phyloP scores from a whole-genome alignment of 2,797 vertebrate genomes.

The Benthosema pterotum region DNA sequence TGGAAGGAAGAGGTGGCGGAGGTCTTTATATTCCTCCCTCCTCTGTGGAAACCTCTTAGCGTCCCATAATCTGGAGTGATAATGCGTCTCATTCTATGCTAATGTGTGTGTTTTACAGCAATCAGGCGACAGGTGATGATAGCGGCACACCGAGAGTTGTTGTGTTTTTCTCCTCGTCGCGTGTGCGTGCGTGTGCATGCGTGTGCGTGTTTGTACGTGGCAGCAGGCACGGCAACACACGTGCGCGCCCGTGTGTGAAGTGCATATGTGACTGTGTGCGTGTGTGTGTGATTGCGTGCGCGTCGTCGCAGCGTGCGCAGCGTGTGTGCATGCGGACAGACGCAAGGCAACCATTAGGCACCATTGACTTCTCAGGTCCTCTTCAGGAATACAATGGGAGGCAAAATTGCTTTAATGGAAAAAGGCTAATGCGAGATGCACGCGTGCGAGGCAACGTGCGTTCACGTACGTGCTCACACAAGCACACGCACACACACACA shows the following conservation, averaged over 20 bases:
- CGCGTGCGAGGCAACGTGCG: not conserved
- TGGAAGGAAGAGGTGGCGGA: conserved; percentile 78
- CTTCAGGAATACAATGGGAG: conserved; percentile 85
- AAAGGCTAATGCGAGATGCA: conserved; percentile 80
- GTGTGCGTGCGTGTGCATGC: conserved; percentile 49
- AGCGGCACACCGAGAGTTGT: conserved; percentile 75
- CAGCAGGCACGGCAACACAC: too few relatives aligned
- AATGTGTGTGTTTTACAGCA: conserved; percentile 85
- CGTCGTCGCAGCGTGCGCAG: conserved; percentile 39
- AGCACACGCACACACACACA: conserved; percentile 45
- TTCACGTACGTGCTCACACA: conserved; percentile 36
- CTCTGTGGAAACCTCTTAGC: conserved; percentile 78
- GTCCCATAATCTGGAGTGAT: conserved; percentile 81
- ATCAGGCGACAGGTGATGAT: conserved; percentile 83
- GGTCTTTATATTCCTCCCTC: conserved; percentile 65
- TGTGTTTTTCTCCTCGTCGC: conserved; percentile 59
- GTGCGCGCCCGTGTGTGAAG: conserved; percentile 34
- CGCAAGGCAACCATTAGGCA: conserved; percentile 82
- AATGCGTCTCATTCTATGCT: conserved; percentile 84
- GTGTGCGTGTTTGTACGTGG: too few relatives aligned
- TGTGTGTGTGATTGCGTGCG: not conserved
- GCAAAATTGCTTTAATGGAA: conserved; percentile 86
- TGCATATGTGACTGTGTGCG: not conserved
- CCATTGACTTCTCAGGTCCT: conserved; percentile 83
- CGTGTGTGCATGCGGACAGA: conserved; percentile 75